A percentile compares a stretch with the other conserved stretches of the same genome.
These are phyloP conservation scores for Torymus tubicola DNA, from an alignment of 2,888 invertebrate genomes.

Conservation along the genomic window DNA sequence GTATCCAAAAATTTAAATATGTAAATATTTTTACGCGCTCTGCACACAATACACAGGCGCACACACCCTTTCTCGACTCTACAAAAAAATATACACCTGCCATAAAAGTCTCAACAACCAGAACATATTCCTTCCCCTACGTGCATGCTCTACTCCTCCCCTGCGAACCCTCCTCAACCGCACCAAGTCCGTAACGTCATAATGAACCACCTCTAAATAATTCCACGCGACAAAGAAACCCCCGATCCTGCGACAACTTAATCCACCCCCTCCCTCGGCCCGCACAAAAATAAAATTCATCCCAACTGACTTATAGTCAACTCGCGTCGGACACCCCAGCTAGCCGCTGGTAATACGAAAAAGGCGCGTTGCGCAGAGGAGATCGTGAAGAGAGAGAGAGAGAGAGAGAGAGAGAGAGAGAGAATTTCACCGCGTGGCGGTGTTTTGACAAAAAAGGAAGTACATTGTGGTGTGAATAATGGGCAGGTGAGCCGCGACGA, in stretches of 20 bases:
- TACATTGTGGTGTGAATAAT: constrained; percentile 70
- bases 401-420: neutral
- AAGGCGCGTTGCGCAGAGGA: neutral
- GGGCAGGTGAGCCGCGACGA: constrained; percentile 59
- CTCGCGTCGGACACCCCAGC: no score
- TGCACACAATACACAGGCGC: neutral
- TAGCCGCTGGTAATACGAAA: no score
- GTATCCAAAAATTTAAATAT: constrained; percentile 9
- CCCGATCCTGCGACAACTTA: neutral
- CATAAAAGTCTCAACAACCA: no score
- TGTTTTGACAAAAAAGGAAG: constrained; percentile 65
- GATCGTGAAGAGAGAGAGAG: neutral
- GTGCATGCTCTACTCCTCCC: neutral
- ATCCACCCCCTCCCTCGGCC: neutral
- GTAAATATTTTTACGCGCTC: constrained; percentile 6
- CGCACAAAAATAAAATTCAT: neutral
- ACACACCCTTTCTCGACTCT: neutral
- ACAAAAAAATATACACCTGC: no score
- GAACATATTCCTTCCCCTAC: constrained; percentile 4
- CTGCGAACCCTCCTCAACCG: neutral
- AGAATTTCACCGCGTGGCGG: neutral
- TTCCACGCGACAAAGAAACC: neutral
- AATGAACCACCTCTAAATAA: constrained; percentile 26
- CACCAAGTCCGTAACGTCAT: constrained; percentile 22
- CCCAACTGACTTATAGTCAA: constrained; percentile 7